Evolutionary conservation across 2,797 vertebrate species (phyloP).

Genomic region (Ateles fusciceps): DNA sequence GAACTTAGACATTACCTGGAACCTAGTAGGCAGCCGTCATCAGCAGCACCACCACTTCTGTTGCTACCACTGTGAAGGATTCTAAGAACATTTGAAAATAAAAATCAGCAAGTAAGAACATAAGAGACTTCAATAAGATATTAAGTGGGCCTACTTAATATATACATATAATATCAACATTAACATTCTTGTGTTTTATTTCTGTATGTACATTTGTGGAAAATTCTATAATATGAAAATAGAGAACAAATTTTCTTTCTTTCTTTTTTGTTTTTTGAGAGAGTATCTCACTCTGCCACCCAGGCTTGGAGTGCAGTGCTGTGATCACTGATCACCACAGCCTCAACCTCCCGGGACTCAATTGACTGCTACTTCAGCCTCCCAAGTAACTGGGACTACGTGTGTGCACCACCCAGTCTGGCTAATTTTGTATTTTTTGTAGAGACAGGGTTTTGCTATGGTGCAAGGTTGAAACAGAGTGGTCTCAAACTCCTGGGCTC

Average conservation of each 20-base stretch:
- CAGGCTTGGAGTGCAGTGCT: not conserved
- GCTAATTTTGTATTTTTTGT: not conserved
- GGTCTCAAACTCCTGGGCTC: not conserved
- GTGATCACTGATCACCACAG: not conserved
- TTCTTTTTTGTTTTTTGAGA: not conserved
- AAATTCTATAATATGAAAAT: not conserved
- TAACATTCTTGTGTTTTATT: not conserved
- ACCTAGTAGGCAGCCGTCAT: not conserved
- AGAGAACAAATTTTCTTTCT: not conserved
- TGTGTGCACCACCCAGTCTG: not conserved
- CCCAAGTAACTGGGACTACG: not conserved
- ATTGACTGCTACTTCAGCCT: not conserved
- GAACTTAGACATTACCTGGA: not conserved
- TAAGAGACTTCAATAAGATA: not conserved
- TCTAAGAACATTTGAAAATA: constrained; percentile 24
- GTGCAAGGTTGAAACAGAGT: not conserved
- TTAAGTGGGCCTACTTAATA: not conserved
- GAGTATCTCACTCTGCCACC: not conserved
- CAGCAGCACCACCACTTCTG: not conserved
- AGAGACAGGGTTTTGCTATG: not conserved
- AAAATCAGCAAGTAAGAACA: not conserved
- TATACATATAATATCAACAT: not conserved
- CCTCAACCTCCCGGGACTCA: not conserved
- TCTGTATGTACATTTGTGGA: not conserved
- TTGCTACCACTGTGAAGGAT: not conserved